phyloP scores from a whole-genome alignment of 2,113 vertebrate genomes.

The Uria aalge region DNA sequence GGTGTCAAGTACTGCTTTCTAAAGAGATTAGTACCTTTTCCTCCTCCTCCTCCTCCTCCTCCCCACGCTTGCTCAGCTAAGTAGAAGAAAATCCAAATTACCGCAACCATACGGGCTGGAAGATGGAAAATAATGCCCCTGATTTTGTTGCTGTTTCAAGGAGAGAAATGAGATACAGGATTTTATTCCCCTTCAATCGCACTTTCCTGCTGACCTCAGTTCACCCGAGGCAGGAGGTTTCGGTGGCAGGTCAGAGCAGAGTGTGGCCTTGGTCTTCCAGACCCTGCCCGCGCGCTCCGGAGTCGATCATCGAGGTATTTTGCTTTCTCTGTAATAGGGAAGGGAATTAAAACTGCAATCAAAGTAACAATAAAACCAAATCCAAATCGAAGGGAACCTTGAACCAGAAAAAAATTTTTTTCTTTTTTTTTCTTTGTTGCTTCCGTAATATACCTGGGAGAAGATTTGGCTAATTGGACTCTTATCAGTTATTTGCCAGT shows the following conservation, averaged over 20 bases:
- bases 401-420: neutral
- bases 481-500: neutral
- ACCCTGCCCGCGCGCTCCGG: accelerated
- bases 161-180: neutral
- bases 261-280: accelerated
- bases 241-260: neutral
- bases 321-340: neutral
- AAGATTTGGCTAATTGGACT: neutral
- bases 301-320: neutral
- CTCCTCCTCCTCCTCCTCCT: neutral
- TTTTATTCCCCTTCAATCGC: neutral
- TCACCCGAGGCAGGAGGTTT: neutral
- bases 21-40: constrained; percentile 42
- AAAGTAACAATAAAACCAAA: neutral
- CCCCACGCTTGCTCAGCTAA: neutral
- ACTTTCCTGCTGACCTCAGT: neutral
- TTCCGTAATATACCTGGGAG: neutral
- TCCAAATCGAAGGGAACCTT: neutral
- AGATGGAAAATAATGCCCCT: neutral
- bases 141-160: neutral
- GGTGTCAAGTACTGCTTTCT: constrained; percentile 54
- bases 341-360: neutral
- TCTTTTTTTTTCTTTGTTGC: neutral
- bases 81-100: constrained; percentile 39
- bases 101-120: neutral